These are phyloP conservation scores for Parazoanthus darwini DNA, from an alignment of 92 coral and sea anemone genomes.

Conservation along the genomic window DNA sequence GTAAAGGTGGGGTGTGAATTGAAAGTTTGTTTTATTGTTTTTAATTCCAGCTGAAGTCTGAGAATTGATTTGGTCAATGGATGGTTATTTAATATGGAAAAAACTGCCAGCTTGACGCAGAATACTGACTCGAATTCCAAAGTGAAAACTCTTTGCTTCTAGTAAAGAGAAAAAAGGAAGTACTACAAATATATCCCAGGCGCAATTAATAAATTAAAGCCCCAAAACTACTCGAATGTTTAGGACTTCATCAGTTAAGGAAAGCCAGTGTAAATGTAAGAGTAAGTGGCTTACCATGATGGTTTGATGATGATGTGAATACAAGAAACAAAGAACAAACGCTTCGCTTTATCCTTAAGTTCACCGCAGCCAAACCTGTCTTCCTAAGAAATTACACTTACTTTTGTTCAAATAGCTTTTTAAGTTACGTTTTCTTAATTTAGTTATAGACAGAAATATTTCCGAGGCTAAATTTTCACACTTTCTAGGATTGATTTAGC, in stretches of 20 bases:
- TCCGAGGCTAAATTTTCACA: too few relatives aligned
- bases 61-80: background rate
- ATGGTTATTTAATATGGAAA: background rate
- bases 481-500: background rate
- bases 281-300: background rate
- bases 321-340: background rate
- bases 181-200: background rate
- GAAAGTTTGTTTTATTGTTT: background rate
- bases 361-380: background rate
- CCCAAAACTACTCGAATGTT: background rate
- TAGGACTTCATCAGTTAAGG: background rate
- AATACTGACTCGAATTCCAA: background rate
- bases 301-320: background rate
- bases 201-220: background rate
- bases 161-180: background rate
- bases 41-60: conserved; percentile 6
- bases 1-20: conserved; percentile 1
- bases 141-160: background rate
- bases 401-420: background rate
- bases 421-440: background rate
- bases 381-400: too few relatives aligned
- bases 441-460: background rate
- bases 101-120: background rate
- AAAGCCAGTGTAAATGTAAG: background rate
- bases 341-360: background rate